Evolutionary conservation across 2,888 invertebrate genomes (phyloP).

Genomic region (Volucella zonaria): DNA sequence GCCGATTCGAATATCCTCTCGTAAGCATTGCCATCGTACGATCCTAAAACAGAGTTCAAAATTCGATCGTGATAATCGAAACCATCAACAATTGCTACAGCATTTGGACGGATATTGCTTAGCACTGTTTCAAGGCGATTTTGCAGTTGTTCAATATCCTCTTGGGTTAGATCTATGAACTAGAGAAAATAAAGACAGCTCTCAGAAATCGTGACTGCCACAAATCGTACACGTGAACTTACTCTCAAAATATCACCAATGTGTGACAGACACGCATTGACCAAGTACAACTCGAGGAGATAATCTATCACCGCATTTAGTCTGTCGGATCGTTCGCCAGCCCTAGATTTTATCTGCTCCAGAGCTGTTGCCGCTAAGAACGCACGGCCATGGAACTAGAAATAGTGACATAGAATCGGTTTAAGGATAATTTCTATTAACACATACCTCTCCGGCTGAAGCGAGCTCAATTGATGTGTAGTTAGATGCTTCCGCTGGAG

Average conservation of each 20-base stretch:
- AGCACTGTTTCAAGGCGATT: constrained; percentile 88
- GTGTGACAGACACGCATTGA: constrained; percentile 88
- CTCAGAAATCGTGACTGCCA: too few species aligned
- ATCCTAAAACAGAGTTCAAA: constrained; percentile 88
- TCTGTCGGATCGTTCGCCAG: constrained; percentile 83
- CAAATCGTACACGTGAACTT: constrained; percentile 80
- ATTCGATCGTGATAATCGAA: constrained; percentile 92
- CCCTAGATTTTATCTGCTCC: constrained; percentile 83
- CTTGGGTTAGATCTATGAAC: constrained; percentile 75
- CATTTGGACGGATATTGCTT: constrained; percentile 89
- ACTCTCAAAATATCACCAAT: constrained; percentile 91
- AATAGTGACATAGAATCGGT: background rate
- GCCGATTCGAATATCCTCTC: constrained; percentile 90
- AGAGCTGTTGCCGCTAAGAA: constrained; percentile 89
- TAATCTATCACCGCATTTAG: constrained; percentile 86
- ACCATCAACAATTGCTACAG: constrained; percentile 93
- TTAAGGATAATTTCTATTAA: background rate
- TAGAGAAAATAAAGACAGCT: constrained; percentile 20
- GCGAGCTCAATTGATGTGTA: constrained; percentile 90
- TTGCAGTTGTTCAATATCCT: constrained; percentile 83
- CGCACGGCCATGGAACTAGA: constrained; percentile 90
- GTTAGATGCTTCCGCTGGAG: constrained; percentile 92
- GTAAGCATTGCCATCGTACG: constrained; percentile 92
- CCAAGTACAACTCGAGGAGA: constrained; percentile 89
- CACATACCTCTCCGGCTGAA: constrained; percentile 88